These are phyloP conservation scores for Triplophysa siluroides DNA, from an alignment of 2,113 vertebrate species.

Conservation along the genomic window DNA sequence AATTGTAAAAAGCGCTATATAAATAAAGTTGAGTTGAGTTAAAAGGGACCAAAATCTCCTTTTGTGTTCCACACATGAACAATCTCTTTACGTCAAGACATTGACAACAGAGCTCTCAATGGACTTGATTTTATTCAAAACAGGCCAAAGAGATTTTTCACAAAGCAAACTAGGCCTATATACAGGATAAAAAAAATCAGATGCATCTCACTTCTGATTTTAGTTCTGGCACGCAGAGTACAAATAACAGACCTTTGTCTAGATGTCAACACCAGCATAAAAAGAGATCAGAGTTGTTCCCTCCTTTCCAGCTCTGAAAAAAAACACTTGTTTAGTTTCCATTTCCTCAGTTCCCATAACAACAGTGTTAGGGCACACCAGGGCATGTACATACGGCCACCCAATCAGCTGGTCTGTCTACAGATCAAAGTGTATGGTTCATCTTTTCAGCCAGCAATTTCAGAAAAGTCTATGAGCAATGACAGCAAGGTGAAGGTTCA, in stretches of 20 bases:
- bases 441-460: constrained; percentile 30
- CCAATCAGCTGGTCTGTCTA: constrained; percentile 51
- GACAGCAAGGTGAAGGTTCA: constrained; percentile 63
- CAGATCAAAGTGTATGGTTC: constrained; percentile 14
- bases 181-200: background rate
- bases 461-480: constrained; percentile 50
- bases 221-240: constrained; percentile 57
- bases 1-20: no score
- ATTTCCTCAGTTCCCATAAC: constrained; percentile 61
- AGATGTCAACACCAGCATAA: constrained; percentile 65
- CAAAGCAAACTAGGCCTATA: background rate
- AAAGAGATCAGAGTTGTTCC: constrained; percentile 56
- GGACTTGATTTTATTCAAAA: background rate
- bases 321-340: constrained; percentile 48
- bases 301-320: constrained; percentile 56
- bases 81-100: background rate
- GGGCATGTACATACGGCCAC: constrained; percentile 57
- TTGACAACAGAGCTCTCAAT: background rate
- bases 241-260: constrained; percentile 64
- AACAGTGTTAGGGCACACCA: constrained; percentile 61
- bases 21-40: no score
- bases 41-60: no score
- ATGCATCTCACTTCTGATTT: constrained; percentile 58
- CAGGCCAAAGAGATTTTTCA: background rate
- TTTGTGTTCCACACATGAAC: no score